Conservation (phyloP, 2,113 vertebrate genomes). For the Aldabrachelys gigantea region DNA sequence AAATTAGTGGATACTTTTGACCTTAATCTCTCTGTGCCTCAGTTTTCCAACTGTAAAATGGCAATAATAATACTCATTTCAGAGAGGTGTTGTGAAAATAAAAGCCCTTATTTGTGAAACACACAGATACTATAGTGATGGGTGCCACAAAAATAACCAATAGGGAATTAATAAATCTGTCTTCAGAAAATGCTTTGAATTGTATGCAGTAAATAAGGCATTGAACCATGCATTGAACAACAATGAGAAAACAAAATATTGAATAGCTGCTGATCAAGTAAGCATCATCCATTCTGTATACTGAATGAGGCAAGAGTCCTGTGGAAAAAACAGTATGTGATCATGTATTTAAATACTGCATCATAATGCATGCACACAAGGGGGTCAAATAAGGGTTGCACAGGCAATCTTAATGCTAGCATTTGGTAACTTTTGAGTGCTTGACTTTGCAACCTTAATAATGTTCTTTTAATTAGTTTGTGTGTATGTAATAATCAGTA, state of each 20-base stretch:
- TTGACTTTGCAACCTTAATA: neutral
- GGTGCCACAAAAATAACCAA: slow-evolving; percentile 24
- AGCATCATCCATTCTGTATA: slow-evolving; percentile 1
- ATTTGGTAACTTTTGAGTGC: neutral
- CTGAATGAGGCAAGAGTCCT: neutral
- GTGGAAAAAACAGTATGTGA: neutral
- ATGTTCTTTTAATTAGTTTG: neutral
- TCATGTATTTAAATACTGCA: slow-evolving; percentile 25
- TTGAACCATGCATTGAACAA: slow-evolving; percentile 21
- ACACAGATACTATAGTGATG: slow-evolving; percentile 16
- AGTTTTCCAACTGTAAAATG: slow-evolving; percentile 33
- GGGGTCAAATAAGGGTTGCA: neutral
- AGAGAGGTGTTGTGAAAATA: slow-evolving; percentile 53
- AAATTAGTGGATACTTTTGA: slow-evolving; percentile 59
- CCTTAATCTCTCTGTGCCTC: slow-evolving; percentile 27
- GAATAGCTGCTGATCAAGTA: slow-evolving; percentile 31
- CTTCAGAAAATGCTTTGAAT: slow-evolving; percentile 47
- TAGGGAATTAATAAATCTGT: slow-evolving; percentile 44
- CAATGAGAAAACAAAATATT: slow-evolving; percentile 18
- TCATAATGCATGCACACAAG: neutral
- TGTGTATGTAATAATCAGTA: neutral
- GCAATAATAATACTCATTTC: slow-evolving; percentile 29
- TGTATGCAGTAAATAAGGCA: neutral
- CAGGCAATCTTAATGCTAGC: neutral
- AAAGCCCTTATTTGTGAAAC: slow-evolving; percentile 49